Conservation (phyloP, 2,888 invertebrate genomes). For the Xestobium rufovillosum region DNA sequence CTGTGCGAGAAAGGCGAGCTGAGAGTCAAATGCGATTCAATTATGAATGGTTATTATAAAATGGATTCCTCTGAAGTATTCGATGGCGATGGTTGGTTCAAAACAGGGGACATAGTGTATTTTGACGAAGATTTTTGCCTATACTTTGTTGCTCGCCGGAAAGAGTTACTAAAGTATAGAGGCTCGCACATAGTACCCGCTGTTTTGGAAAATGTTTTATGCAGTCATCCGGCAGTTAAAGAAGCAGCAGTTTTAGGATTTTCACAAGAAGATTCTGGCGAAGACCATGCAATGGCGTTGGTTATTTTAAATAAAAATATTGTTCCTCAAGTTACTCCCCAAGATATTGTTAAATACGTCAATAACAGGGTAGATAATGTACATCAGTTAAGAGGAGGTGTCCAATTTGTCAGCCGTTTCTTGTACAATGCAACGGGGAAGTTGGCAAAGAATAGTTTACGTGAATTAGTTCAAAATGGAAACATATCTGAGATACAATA, state of each 20-base stretch:
- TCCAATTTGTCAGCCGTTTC: not conserved
- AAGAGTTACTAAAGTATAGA: conserved; percentile 45
- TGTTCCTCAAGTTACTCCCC: not conserved
- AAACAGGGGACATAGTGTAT: too few species aligned
- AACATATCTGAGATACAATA: too few species aligned
- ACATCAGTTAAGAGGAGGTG: not conserved
- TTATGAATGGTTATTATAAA: conserved; percentile 44
- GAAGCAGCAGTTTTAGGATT: conserved; percentile 78
- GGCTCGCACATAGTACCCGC: conserved; percentile 60
- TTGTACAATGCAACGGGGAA: too few species aligned
- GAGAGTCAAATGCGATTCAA: conserved; percentile 40
- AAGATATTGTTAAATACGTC: not conserved
- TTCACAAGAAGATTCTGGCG: conserved; percentile 60
- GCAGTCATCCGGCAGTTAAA: conserved; percentile 60
- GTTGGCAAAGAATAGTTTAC: too few species aligned
- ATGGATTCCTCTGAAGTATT: conserved; percentile 40
- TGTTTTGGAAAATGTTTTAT: conserved; percentile 64
- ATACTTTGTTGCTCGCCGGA: conserved; percentile 43
- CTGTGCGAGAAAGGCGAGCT: conserved; percentile 48
- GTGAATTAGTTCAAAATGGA: too few species aligned
- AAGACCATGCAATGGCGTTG: conserved; percentile 44
- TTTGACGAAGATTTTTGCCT: conserved; percentile 43
- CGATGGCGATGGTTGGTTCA: conserved; percentile 43
- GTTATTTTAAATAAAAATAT: not conserved
- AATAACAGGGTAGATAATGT: not conserved